Base-by-base conservation (phyloP, 1,140 invertebrate genomes). In the Bombus haemorrhoidalis region DNA sequence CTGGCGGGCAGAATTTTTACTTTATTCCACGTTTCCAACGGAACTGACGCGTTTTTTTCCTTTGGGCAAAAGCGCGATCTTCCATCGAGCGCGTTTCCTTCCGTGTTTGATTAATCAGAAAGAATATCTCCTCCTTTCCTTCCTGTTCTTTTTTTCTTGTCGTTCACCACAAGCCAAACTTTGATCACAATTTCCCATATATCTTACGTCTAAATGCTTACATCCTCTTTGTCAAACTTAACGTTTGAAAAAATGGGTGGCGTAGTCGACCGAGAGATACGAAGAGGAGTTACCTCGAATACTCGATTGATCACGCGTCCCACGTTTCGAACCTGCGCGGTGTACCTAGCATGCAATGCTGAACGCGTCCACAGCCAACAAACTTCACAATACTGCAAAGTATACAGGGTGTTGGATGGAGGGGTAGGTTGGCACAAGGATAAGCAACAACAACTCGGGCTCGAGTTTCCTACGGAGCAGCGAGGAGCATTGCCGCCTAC, bases 391-490 rank as follows among this genome's bases (percentile, higher is more conserved):
- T 53, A 77, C 82, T 57, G 74, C 74, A 13, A 59, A 41, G 37
- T 77, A 25, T 68, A 83, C 59, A 64, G 62, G 47, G 13, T 25
- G 28, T 15, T 47, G 43, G 47, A 47, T 34, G 34, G 37, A 25
- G 81, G 25, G 6, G 5, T 5, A 41, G 37, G 69, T 47, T n/a
- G 39, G 57, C 22, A 57, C 72, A 83, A 83, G 77, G 74, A 78
- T 78, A 66, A 81, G 76, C 87, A 72, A 53, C 76, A 84, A 81
- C 41, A 85, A 81, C 71, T 78, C 41, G 71, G 37, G 57, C 15
- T 62, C 32, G 64, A 83, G 74, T 83, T 83, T 78, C 82, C 82
- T 83, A 78, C 72, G 81, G 59, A 68, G 73, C 62, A 76, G 62
- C 69, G 59, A 87, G 76, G 71, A 47, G 18, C 25, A 76, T 62